Base-by-base conservation (phyloP, 2,113 vertebrate genomes). In the Dunckerocampus dactyliophorus region DNA sequence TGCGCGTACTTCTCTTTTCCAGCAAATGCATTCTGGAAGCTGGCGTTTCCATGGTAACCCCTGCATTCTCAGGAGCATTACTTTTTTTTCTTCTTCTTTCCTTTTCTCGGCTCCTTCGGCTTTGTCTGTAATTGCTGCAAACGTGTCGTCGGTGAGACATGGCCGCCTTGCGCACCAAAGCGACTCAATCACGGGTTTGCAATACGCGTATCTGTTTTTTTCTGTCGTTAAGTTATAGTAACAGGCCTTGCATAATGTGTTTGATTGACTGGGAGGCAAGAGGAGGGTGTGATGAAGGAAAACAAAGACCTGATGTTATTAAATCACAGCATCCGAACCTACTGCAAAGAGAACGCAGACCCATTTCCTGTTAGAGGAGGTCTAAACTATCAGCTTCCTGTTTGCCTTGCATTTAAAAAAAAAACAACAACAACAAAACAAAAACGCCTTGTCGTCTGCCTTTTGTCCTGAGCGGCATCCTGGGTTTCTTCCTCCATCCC, bases 21-120 rank as follows among this genome's bases (percentile, higher is more conserved):
- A 69, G 63, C 88, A 85, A 85, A 88, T 88, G 71, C 85, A 87
- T 92, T 86, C 80, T 56, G 87, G 59, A 91, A 84, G 85, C 74
- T 63, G 50, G 73, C 53, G 83, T 87, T 84, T 89, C 90, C 85
- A 85, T 87, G 85, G 83, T 83, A 81, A 92, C 84, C 55, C 65
- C 62, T n/a, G 68, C 89, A 85, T 82, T 88, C 79, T 84, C 76
- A 20, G 82, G 55, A 88, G 87, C 79, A 75, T 74, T 77, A 77
- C 88, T 83, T 82, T 71, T 80, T 77, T 66, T 69, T 81, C 74
- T 72, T 59, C 67, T 74, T 77, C 49, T 15, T 24, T 20, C 47
- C 31, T 39, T 39, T 54, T 16, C 16, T 5, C 17, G 2, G 3
- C 24, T 34, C 70, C 81, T 87, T 65, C 72, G 69, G 55, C 80